A percentile compares a stretch with the other conserved stretches of the same genome.
These are phyloP conservation scores for Sebastolobus altivelis DNA, from an alignment of 2,797 vertebrate genomes.

Conservation along the genomic window DNA sequence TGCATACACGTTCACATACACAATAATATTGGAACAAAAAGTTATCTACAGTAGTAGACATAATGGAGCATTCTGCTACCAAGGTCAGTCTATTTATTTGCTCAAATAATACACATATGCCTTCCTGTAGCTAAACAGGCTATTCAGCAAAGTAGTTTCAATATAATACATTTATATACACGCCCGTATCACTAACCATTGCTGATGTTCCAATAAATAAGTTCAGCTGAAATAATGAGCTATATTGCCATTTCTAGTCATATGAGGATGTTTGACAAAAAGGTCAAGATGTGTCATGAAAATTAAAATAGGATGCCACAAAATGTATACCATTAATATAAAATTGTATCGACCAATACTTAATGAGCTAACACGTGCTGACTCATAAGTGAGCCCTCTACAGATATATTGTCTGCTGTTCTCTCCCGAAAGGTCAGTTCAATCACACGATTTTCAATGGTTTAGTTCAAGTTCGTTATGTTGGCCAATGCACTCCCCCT, in stretches of 20 bases:
- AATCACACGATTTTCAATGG: conserved; percentile 69
- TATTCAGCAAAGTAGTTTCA: background rate
- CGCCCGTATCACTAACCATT: background rate
- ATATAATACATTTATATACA: background rate
- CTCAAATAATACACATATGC: background rate
- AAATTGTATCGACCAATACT: conserved; percentile 18
- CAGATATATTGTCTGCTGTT: conserved; percentile 38
- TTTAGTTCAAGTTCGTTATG: conserved; percentile 65
- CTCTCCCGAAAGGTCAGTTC: conserved; percentile 69
- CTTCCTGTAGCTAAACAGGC: background rate
- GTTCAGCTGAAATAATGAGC: background rate
- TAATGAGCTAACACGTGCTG: conserved; percentile 45
- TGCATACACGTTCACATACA: background rate
- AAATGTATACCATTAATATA: conserved; percentile 8
- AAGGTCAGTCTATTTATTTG: background rate
- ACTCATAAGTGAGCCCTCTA: conserved; percentile 27
- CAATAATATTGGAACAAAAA: background rate
- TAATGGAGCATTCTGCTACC: background rate
- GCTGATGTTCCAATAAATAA: conserved; percentile 18
- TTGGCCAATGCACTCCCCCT: conserved; percentile 36
- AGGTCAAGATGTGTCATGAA: conserved; percentile 30
- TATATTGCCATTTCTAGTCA: background rate
- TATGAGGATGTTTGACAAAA: conserved; percentile 8
- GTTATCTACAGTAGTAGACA: background rate
- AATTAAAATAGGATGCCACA: conserved; percentile 20